A percentile compares a stretch with the other conserved stretches of the same genome.
These are phyloP conservation scores for Bursaphelenchus mucronatus DNA, from an alignment of 1,140 invertebrate species.

Conservation along the genomic window DNA sequence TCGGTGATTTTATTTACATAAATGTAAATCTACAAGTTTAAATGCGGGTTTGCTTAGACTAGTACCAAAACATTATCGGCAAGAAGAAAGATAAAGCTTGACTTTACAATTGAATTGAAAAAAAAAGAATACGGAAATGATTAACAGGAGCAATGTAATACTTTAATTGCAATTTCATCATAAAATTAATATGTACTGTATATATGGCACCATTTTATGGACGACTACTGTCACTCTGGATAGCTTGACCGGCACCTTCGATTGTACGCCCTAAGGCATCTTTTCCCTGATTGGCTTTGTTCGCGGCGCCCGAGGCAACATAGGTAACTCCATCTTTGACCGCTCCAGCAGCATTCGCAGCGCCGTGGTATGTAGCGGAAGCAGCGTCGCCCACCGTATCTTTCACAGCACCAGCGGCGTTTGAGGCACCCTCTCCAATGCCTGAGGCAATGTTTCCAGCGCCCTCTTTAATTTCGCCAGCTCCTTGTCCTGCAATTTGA, in stretches of 20 bases:
- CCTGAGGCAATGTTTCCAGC: neutral
- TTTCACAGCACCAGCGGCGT: neutral
- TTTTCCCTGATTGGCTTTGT: constrained; percentile 5
- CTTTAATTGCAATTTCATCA: neutral
- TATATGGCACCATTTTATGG: neutral
- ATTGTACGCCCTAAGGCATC: constrained; percentile 12
- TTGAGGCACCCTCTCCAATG: neutral
- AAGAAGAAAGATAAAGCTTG: neutral
- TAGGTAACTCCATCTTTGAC: neutral
- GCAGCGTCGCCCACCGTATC: constrained; percentile 2
- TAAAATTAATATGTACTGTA: constrained; percentile 4
- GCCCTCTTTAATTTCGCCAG: neutral
- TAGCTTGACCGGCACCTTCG: constrained; percentile 1
- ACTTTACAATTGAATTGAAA: constrained; percentile 3
- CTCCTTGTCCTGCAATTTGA: constrained; percentile 3
- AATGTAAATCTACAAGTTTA: too few species aligned
- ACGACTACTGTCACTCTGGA: constrained; percentile 5
- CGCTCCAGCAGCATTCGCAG: constrained; percentile 7
- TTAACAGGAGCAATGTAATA: constrained; percentile 3
- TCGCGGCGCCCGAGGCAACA: neutral
- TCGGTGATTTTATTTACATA: too few species aligned
- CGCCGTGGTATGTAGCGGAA: neutral
- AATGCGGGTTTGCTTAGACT: too few species aligned
- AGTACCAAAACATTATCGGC: too few species aligned
- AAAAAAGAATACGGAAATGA: neutral